These are phyloP conservation scores for Silurus aristotelis DNA, from an alignment of 2,797 vertebrate genomes.

Conservation along the genomic window DNA sequence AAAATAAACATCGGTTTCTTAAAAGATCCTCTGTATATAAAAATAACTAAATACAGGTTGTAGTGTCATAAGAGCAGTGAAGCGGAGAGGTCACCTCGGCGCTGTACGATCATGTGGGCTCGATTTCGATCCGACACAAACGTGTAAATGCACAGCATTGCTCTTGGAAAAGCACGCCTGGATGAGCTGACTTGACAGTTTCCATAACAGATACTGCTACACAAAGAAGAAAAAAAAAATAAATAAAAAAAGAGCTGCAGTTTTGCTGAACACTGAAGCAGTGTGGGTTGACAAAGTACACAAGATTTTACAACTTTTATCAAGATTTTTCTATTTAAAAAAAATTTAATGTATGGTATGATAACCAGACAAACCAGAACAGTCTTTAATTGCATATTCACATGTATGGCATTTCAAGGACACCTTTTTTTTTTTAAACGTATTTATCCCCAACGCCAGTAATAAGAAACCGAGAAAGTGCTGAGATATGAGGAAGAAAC, in stretches of 20 bases:
- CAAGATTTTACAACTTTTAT: not conserved
- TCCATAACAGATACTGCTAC: not conserved
- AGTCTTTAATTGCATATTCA: not conserved
- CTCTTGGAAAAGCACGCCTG: not conserved
- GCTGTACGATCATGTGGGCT: not conserved
- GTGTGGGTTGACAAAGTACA: not conserved
- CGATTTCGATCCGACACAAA: not conserved
- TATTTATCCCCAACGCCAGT: no score
- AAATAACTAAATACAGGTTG: not conserved
- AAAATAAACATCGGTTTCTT: no score
- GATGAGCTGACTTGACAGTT: conserved; percentile 10
- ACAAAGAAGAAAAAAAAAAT: not conserved
- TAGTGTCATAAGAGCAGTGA: not conserved
- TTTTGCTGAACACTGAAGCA: not conserved
- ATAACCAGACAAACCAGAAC: not conserved
- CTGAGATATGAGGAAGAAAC: no score
- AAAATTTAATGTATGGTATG: not conserved
- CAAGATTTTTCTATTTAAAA: not conserved
- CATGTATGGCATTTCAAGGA: no score
- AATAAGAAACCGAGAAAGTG: no score
- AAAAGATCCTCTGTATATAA: not conserved
- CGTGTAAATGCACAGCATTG: not conserved
- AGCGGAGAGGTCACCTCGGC: not conserved
- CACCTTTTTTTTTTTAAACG: no score
- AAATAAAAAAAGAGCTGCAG: not conserved